Base-by-base conservation (phyloP, 2,797 vertebrate genomes). In the Sebastiscus tertius region DNA sequence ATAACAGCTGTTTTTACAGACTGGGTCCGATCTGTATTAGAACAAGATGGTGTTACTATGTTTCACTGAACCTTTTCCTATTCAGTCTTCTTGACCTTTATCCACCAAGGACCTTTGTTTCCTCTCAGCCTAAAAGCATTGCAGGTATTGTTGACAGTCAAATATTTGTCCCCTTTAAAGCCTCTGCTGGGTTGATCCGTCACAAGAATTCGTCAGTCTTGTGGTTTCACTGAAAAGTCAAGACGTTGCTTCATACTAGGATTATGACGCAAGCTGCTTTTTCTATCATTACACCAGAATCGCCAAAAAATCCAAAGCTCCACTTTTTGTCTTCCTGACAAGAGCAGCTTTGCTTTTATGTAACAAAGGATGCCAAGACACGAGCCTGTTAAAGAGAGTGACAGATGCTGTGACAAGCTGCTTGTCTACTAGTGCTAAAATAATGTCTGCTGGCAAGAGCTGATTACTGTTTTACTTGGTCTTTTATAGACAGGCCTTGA, bases 381-480 rank as follows among this genome's bases (percentile, higher is more conserved):
- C 29, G 22, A 55, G 80, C 70, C 77, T 4, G 54, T 64, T 90
- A 76, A 93, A 84, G 82, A 89, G 89, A 91, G 82, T 85, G 79
- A 86, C 91, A 94, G 89, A 92, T 92, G 90, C 82, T 84, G 74
- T 88, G 87, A 87, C 83, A 85, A 85, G 75, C 86, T 90, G 90
- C 89, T 90, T 91, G 89, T 91, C 82, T 89, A 66, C 87, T 74
- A 55, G 85, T 69, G 80, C 81, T 92, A 60, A 82, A 92, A 93
- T 92, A 84, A 79, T 87, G 88, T 76, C 79, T 86, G 74, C 80
- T 87, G 74, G 77, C 75, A 63, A 69, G 77, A 85, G 81, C 87
- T 92, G 89, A 93, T 90, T 90, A 82, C 90, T 86, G 84, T 90
- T 93, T 93, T 90, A 87, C 89, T 92, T 52, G 24, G 69, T 80